Evolutionary conservation across 2,888 invertebrate species (phyloP), one percentile per base, ranked within the genome.

Genomic region (Rutpela maculata): DNA sequence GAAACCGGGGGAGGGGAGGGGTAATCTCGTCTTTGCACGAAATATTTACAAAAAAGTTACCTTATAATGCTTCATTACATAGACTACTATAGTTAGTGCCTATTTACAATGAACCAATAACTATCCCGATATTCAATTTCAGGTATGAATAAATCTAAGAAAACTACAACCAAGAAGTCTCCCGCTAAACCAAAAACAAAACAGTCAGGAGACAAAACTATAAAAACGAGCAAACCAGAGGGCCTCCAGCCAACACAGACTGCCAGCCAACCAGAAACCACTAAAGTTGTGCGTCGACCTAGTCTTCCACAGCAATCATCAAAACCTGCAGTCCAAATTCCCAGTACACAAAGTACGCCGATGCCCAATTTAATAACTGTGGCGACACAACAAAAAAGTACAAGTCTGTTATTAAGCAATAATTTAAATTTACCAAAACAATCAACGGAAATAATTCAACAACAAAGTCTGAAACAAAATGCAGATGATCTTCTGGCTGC

Each of bases 131-230:
- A 19, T 11, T 22, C 11, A 18, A 50, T 66, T 66, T 19, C 59
- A 81, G 82, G 38, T 89, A 92, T 92, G 31, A 94, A 93, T 84
- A 91, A 90, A 78, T 88, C 90, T 50, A 92, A 91, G 82, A 92
- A 90, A 89, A 79, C 88, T 80, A 38, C 79, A 2, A 74, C 83
- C 4, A 88, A 90, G 60, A 89, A 87, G 62, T 82, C 87, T 4
- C 86, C 88, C 1, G 81, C 84, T 19, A 90, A 90, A 83, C 87
- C 90, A 6, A 92, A 92, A 82, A 88, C 89, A 50, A 81, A 78
- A 50, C 80, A 75, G 31, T n/a, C 74, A 5, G 66, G 77, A 9
- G 81, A 81, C n/a, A 80, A 80, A 74, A 26, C 67, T 2, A 22
- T 55, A 11, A 80, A 82, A 57, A 62, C 65, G 4, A 72, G 35